Evolutionary conservation across 2,113 vertebrate genomes (phyloP).

Genomic region (Microtus ochrogaster): DNA sequence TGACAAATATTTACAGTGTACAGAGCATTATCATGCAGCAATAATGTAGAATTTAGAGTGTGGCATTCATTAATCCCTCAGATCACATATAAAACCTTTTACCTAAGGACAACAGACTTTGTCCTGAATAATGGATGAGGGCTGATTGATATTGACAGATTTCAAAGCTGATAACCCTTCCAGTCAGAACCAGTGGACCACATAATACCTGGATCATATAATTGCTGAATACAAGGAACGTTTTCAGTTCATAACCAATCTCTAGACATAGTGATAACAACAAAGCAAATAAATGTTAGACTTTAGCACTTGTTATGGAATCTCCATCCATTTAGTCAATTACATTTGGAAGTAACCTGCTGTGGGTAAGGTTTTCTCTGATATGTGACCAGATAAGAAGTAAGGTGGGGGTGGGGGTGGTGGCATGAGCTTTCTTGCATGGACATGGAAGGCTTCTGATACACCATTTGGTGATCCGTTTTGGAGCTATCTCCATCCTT

Average conservation of each 20-base stretch:
- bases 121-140: not conserved
- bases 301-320: not conserved
- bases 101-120: not conserved
- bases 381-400: too few relatives aligned
- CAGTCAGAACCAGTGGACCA: constrained; percentile 30
- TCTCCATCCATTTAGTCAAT: too few relatives aligned
- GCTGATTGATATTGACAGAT: constrained; percentile 27
- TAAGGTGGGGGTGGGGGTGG: too few relatives aligned
- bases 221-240: constrained; percentile 38
- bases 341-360: too few relatives aligned
- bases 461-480: too few relatives aligned
- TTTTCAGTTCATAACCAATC: not conserved
- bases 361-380: too few relatives aligned
- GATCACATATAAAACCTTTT: not conserved
- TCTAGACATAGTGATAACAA: not conserved
- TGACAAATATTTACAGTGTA: too few relatives aligned
- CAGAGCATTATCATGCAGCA: too few relatives aligned
- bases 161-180: constrained; percentile 23
- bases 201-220: constrained; percentile 29
- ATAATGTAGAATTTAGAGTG: not conserved
- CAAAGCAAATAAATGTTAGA: constrained; percentile 45
- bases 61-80: not conserved
- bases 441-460: too few relatives aligned
- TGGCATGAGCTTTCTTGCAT: too few relatives aligned
- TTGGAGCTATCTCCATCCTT: too few relatives aligned